Base-by-base conservation (phyloP, 2,888 invertebrate genomes). In the Mythimna ferrago region DNA sequence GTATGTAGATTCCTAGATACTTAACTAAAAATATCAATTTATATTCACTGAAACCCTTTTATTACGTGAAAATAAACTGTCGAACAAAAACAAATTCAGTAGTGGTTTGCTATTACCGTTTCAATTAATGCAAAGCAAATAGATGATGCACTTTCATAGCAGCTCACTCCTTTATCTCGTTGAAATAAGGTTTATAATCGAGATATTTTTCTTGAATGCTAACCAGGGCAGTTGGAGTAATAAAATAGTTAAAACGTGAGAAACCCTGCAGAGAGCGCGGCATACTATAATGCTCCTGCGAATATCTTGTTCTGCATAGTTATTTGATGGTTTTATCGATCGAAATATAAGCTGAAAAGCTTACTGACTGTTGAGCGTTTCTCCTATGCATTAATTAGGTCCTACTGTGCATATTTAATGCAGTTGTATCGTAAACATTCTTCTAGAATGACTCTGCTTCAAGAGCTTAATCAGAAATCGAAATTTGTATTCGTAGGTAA, bases 231-330 rank as follows among this genome's bases (percentile, higher is more conserved):
- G 76, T 66, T 67, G 66, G 75, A 66, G 73, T 78, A 87, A 86
- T 89, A 88, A 89, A 88, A 84, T 89, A 93, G 91, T 88, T 86
- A 84, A 92, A 90, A 91, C 93, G 94, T 94, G 94, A 93, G 94
- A 90, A 90, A 88, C 92, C 94, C 94, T 91, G 93, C 92, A 69
- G 95, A 88, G 85, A 70, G 70, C 66, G 64, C 65, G 72, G 71
- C 75, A 62, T 73, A 71, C 66, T 79, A 70, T 48, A 48, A 48
- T 81, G 84, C 84, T 75, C 86, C 93, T 84, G 93, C 90, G 88
- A 89, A 90, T 89, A 88, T 92, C 90, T 91, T 90, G 90, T 88
- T 91, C 86, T 86, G 87, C 86, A 85, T 86, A 84, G 84, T 81
- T 80, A 73, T 84, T 84, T 88, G 73, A 80, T 78, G 72, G 71